These are phyloP conservation scores for Agrotis segetum DNA, from an alignment of 2,888 invertebrate genomes.

Conservation along the genomic window DNA sequence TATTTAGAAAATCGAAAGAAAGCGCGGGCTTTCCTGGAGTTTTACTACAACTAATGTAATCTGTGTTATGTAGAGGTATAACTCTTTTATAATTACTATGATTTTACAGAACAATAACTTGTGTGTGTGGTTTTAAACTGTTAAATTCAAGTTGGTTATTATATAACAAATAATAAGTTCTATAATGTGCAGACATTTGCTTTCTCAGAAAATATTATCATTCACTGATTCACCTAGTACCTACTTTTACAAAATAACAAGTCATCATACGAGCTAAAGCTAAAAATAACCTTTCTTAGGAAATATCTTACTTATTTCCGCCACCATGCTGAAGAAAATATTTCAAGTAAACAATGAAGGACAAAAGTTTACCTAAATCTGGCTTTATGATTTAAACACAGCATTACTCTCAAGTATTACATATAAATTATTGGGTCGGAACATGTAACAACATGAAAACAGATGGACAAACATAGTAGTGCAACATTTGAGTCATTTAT, in stretches of 20 bases:
- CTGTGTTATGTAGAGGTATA: no score
- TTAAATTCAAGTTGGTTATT: no score
- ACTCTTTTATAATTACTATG: no score
- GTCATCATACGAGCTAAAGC: background rate
- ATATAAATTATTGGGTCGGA: conserved; percentile 49
- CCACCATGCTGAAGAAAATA: background rate
- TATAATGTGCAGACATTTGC: background rate
- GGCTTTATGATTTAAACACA: conserved; percentile 37
- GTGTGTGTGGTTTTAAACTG: no score
- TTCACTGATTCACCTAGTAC: background rate
- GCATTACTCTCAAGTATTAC: conserved; percentile 24
- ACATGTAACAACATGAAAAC: conserved; percentile 35
- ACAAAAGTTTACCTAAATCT: conserved; percentile 36
- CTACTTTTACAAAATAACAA: background rate
- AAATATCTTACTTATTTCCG: no score
- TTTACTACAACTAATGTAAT: no score
- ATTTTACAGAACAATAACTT: no score
- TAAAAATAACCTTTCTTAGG: background rate
- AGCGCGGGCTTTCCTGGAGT: no score
- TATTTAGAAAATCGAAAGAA: no score
- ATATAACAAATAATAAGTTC: no score
- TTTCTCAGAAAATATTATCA: background rate
- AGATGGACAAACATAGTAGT: conserved; percentile 55
- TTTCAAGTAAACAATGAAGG: background rate
- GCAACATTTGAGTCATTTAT: conserved; percentile 56